A percentile compares a stretch with the other conserved stretches of the same genome.
Evolutionary conservation across 2,888 invertebrate genomes (phyloP).

Genomic region (Drosophila lutescens): DNA sequence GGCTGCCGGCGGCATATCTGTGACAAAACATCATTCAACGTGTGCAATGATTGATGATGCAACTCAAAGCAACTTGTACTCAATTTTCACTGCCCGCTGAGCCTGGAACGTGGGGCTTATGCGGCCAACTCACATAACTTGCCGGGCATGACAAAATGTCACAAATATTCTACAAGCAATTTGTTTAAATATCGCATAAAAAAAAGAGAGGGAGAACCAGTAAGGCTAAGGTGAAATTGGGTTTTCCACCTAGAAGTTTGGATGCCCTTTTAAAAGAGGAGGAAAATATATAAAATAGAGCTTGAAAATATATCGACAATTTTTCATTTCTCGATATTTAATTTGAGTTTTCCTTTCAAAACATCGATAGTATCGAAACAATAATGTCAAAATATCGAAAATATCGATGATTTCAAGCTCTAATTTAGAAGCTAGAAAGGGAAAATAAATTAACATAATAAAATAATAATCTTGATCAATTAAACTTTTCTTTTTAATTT

Average conservation of each 20-base stretch:
- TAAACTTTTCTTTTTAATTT: no score
- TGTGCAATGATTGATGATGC: constrained; percentile 80
- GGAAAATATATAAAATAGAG: no score
- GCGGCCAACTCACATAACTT: constrained; percentile 40
- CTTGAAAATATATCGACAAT: no score
- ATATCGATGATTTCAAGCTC: no score
- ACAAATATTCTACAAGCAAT: constrained; percentile 81
- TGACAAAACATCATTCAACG: constrained; percentile 80
- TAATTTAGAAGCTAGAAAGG: no score
- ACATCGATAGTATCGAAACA: no score
- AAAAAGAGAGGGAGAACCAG: constrained; percentile 22
- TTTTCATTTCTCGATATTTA: no score
- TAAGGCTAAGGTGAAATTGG: constrained; percentile 9
- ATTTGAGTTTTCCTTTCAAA: no score
- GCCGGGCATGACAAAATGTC: constrained; percentile 75
- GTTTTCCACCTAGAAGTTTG: not conserved
- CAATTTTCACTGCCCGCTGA: constrained; percentile 75
- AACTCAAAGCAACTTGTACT: constrained; percentile 80
- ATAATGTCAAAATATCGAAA: no score
- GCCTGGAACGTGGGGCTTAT: constrained; percentile 40
- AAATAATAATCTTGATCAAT: no score
- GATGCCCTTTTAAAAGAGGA: constrained; percentile 11
- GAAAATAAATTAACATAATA: no score
- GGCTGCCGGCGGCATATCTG: constrained; percentile 69
- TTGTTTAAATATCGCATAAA: constrained; percentile 81